Evolutionary conservation across 2,797 vertebrate species (phyloP).

Genomic region (Aplochiton taeniatus): DNA sequence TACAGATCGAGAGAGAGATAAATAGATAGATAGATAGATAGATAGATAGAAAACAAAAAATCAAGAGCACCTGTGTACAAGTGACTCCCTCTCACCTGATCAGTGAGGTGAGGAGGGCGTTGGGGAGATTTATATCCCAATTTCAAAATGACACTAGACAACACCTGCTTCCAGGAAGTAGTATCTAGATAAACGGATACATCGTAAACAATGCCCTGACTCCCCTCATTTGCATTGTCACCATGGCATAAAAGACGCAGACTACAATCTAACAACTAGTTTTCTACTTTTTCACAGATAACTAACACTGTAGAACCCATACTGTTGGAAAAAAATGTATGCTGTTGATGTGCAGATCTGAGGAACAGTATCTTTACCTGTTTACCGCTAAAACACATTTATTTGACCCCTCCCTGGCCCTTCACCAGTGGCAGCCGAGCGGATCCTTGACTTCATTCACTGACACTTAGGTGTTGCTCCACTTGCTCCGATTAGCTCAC

Average conservation of each 20-base stretch:
- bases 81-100: slow-evolving; percentile 4
- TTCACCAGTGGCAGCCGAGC: neutral
- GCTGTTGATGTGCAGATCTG: neutral
- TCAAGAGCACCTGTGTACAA: neutral
- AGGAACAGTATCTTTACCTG: neutral
- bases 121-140: slow-evolving; percentile 55
- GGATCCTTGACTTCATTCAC: slow-evolving; percentile 6
- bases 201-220: slow-evolving; percentile 30
- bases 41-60: neutral
- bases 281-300: too few relatives aligned
- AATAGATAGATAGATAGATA: neutral
- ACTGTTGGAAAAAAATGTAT: too few relatives aligned
- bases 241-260: slow-evolving; percentile 9
- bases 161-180: slow-evolving; percentile 39
- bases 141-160: slow-evolving; percentile 44
- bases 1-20: neutral
- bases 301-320: too few relatives aligned
- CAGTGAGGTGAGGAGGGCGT: slow-evolving; percentile 15
- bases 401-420: neutral
- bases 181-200: slow-evolving; percentile 25
- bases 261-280: too few relatives aligned
- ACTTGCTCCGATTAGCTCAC: slow-evolving; percentile 19
- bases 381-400: neutral
- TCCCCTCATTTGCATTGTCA: slow-evolving; percentile 2
- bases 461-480: slow-evolving; percentile 29